Evolutionary conservation across 2,797 vertebrate genomes (phyloP).

Genomic region (Eulemur coronatus): DNA sequence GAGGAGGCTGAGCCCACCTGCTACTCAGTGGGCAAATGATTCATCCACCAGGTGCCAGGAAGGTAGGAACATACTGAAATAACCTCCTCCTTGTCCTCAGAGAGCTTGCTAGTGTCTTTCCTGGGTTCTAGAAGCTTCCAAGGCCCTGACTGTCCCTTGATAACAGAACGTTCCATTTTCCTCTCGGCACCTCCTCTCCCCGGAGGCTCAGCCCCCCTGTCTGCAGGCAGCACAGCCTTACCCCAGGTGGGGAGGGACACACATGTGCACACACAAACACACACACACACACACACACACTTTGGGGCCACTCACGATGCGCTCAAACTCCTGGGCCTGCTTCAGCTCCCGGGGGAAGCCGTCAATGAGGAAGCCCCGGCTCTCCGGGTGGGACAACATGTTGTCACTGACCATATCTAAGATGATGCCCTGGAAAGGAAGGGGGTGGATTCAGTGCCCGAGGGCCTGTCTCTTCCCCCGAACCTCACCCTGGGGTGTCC

Average conservation of each 20-base stretch:
- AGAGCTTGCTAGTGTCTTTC: neutral
- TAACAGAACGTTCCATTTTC: neutral
- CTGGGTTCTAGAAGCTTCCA: constrained; percentile 19
- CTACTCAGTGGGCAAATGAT: neutral
- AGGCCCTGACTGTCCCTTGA: neutral
- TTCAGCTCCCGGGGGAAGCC: constrained; percentile 73
- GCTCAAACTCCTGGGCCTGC: constrained; percentile 76
- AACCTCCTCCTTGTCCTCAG: neutral
- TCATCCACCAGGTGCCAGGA: neutral
- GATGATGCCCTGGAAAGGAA: constrained; percentile 61
- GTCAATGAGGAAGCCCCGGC: constrained; percentile 67
- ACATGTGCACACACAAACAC: neutral
- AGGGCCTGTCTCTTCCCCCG: neutral
- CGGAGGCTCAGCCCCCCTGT: neutral
- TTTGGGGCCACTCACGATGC: constrained; percentile 47
- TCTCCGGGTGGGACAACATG: constrained; percentile 48
- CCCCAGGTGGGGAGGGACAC: neutral
- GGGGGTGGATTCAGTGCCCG: neutral
- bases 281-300: rapidly evolving
- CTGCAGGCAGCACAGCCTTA: neutral
- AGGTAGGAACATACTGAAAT: neutral
- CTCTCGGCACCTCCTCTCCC: neutral
- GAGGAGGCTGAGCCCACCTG: neutral
- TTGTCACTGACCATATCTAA: constrained; percentile 65
- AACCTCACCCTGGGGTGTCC: neutral